Conservation (phyloP, 30 jellyfish, hydroid and myxozoan genomes). For the Phacellophora camtschatica region DNA sequence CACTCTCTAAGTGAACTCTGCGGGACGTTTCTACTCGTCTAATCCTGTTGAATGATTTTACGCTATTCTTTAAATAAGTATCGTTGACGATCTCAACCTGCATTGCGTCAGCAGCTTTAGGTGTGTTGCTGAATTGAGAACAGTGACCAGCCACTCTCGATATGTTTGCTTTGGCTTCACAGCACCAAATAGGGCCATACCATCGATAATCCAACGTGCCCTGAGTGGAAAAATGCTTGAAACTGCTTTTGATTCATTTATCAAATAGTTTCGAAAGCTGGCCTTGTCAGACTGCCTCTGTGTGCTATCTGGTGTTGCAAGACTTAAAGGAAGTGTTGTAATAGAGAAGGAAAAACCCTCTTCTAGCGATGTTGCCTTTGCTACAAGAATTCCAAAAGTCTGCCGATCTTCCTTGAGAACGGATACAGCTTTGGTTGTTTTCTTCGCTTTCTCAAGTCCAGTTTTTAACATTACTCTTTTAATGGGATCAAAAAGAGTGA, state of each 20-base stretch:
- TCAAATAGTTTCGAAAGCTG: too few species aligned
- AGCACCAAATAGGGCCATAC: too few species aligned
- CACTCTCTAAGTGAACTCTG: background rate
- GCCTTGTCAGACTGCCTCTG: conserved; percentile 13
- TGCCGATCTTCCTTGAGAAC: too few species aligned
- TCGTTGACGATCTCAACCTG: too few species aligned
- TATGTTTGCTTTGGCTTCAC: too few species aligned
- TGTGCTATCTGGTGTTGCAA: conserved; percentile 16
- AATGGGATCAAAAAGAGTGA: background rate
- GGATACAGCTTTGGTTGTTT: background rate
- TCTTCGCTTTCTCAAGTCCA: background rate
- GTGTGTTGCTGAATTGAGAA: background rate
- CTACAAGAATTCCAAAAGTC: background rate
- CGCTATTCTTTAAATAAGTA: too few species aligned
- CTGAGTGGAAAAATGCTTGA: too few species aligned
- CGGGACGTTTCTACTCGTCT: background rate
- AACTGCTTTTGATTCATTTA: too few species aligned
- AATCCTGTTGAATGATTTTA: background rate
- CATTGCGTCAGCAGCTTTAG: background rate
- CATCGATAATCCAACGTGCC: too few species aligned
- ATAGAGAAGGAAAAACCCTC: too few species aligned
- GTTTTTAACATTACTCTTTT: background rate
- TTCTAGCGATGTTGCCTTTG: background rate
- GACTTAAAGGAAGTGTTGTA: background rate
- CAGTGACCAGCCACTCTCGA: too few species aligned